Percentiles rank a stretch among this genome's conserved stretches.
phyloP scores from a whole-genome alignment of 2,113 vertebrate species.

The Caracal caracal region DNA sequence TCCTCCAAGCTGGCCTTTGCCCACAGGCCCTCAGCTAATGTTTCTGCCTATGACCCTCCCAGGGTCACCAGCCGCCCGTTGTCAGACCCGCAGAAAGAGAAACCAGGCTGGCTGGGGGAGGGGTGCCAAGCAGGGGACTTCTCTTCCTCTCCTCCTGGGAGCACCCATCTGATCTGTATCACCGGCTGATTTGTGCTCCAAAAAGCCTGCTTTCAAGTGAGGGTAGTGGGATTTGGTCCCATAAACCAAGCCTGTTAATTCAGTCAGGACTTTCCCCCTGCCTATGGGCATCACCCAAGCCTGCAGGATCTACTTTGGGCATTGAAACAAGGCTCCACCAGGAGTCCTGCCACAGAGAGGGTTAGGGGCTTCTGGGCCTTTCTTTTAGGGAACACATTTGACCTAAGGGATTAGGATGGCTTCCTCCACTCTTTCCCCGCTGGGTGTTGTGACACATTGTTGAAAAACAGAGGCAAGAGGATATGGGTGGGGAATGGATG shows the following conservation, averaged over 20 bases:
- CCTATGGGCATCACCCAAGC: rapidly evolving
- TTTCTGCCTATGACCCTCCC: constrained; percentile 38
- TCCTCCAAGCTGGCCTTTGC: not conserved
- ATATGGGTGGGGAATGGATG: not conserved
- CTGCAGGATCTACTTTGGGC: not conserved
- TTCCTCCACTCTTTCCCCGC: not conserved
- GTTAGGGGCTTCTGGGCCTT: not conserved
- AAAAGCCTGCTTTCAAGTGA: constrained; percentile 61
- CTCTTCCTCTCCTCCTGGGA: not conserved
- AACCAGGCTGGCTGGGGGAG: constrained; percentile 57
- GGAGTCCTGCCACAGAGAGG: not conserved
- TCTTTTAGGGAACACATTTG: not conserved
- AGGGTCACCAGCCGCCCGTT: constrained; percentile 68
- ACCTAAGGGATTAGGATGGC: not conserved
- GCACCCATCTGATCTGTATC: constrained; percentile 46
- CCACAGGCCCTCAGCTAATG: not conserved
- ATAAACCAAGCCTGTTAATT: not conserved
- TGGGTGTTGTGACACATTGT: not conserved
- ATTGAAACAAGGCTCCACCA: not conserved
- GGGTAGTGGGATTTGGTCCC: not conserved
- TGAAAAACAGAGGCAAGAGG: not conserved
- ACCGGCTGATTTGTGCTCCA: constrained; percentile 13
- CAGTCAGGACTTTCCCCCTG: not conserved
- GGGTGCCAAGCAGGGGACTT: constrained; percentile 14
- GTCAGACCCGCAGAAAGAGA: constrained; percentile 51